phyloP scores from a whole-genome alignment of 2,113 vertebrate genomes.

The Speoplatyrhinus poulsoni region DNA sequence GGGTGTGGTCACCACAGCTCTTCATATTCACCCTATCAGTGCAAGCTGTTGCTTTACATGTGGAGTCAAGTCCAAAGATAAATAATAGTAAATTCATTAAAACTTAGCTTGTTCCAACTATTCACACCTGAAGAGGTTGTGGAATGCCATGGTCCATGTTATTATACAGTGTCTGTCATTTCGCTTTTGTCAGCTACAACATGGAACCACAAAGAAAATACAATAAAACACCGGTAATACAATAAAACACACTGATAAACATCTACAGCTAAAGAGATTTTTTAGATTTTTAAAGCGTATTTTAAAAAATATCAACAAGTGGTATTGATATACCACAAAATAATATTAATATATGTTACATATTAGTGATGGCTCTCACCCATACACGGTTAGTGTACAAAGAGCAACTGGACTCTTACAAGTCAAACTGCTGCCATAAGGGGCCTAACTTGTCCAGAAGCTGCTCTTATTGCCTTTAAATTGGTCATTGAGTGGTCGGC shows the following conservation, averaged over 20 bases:
- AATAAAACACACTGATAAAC: conserved; percentile 40
- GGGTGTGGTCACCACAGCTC: background rate
- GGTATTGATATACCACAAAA: background rate
- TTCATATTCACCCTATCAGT: conserved; percentile 12
- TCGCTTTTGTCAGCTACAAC: conserved; percentile 13
- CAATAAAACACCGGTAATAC: conserved; percentile 27
- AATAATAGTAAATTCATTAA: no score
- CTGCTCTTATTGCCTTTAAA: conserved; percentile 31
- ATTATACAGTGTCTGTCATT: background rate
- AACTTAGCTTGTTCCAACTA: no score
- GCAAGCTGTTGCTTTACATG: background rate
- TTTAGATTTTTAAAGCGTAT: no score
- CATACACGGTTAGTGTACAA: conserved; percentile 2
- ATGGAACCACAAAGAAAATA: conserved; percentile 23
- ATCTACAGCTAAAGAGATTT: conserved; percentile 11
- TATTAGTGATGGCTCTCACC: conserved; percentile 15
- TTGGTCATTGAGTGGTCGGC: conserved; percentile 22
- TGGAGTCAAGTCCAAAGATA: no score
- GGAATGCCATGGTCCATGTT: no score
- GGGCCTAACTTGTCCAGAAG: conserved; percentile 1
- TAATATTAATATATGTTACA: conserved; percentile 26
- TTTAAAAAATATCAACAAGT: conserved; percentile 46
- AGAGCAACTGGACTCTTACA: background rate
- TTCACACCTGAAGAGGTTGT: no score
- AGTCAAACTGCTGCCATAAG: background rate